Conservation (phyloP, 2,797 vertebrate species). For the Schizopygopsis malacanthus region DNA sequence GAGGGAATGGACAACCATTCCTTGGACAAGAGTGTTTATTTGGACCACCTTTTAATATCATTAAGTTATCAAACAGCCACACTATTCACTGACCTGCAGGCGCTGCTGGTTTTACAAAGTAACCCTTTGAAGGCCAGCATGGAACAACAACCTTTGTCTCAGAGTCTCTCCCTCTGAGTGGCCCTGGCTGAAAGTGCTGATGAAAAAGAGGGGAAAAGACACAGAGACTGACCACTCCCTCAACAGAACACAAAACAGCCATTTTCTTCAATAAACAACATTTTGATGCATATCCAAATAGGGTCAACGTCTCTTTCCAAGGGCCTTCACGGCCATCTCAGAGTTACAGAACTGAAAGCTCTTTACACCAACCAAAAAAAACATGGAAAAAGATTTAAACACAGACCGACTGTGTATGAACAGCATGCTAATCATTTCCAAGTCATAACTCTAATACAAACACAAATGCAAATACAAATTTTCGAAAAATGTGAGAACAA, state of each 20-base stretch:
- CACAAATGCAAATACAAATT: neutral
- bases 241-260: constrained; percentile 41
- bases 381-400: neutral
- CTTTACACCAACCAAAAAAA: neutral
- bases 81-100: constrained; percentile 36
- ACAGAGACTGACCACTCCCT: constrained; percentile 21
- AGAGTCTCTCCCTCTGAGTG: neutral
- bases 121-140: constrained; percentile 37
- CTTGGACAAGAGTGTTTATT: constrained; percentile 17
- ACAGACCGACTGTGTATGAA: neutral
- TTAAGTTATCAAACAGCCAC: constrained; percentile 34
- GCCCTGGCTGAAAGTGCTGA: constrained; percentile 10
- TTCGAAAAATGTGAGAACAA: neutral
- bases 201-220: neutral
- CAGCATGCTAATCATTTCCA: neutral
- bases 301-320: constrained; percentile 15
- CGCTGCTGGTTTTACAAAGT: constrained; percentile 15
- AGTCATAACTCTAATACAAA: neutral
- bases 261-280: constrained; percentile 48
- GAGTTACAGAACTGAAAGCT: neutral
- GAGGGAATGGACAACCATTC: neutral
- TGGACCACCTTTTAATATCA: constrained; percentile 33
- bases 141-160: constrained; percentile 47
- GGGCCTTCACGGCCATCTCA: neutral
- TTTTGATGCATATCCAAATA: constrained; percentile 26